These are phyloP conservation scores for Brachyptera putata DNA, from an alignment of 2,888 invertebrate genomes.

Conservation along the genomic window DNA sequence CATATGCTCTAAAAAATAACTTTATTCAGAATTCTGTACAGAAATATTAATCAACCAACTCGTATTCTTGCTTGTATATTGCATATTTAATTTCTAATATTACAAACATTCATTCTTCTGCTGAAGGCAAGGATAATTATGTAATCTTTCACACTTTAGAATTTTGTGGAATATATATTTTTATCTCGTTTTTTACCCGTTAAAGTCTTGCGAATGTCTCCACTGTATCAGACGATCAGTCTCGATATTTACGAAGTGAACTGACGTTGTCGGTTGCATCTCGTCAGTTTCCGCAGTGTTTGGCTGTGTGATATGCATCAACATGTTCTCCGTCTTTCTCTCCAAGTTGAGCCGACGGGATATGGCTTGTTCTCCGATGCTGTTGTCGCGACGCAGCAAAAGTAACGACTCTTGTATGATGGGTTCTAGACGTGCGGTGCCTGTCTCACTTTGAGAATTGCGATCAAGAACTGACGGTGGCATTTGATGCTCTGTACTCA, in stretches of 20 bases:
- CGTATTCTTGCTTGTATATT: not conserved
- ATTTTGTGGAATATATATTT: no score
- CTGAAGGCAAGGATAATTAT: no score
- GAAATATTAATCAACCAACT: no score
- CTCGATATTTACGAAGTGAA: conserved; percentile 5
- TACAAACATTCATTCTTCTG: no score
- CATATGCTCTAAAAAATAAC: not conserved
- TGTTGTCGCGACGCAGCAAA: conserved; percentile 2
- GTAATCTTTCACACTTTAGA: no score
- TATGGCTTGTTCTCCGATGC: not conserved
- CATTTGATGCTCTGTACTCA: not conserved
- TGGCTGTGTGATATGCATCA: conserved; percentile 3
- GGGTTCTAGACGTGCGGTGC: not conserved
- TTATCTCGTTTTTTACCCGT: no score
- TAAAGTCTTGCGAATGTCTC: conserved; percentile 13
- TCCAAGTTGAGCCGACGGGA: not conserved
- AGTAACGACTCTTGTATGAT: conserved; percentile 13
- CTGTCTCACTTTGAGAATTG: not conserved
- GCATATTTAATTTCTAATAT: no score
- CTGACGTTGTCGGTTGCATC: not conserved
- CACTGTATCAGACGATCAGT: not conserved
- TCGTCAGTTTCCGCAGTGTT: not conserved
- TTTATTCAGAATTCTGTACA: no score
- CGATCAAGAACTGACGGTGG: not conserved
- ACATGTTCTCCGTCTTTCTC: not conserved